phyloP scores from a whole-genome alignment of 2,113 vertebrate genomes.

The Hyaena hyaena region DNA sequence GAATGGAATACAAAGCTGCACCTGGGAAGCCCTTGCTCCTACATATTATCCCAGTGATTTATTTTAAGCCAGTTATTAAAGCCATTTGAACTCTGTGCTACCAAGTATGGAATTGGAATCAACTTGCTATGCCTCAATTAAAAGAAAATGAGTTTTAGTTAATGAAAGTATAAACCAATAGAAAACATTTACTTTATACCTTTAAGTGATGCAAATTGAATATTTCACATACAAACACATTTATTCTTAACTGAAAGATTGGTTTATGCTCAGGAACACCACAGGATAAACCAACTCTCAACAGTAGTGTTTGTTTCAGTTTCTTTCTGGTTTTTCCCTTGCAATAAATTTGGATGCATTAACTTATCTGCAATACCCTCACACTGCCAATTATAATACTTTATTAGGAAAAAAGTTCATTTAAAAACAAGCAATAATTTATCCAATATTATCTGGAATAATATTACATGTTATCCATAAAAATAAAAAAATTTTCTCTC shows the following conservation, averaged over 20 bases:
- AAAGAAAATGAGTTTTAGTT: conserved; percentile 63
- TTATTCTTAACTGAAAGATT: not conserved
- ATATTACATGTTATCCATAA: not conserved
- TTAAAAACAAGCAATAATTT: conserved; percentile 34
- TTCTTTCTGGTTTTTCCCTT: conserved; percentile 39
- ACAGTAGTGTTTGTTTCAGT: not conserved
- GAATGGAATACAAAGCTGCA: not conserved
- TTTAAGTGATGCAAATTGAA: conserved; percentile 11
- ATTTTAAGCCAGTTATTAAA: conserved; percentile 39
- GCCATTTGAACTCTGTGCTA: conserved; percentile 37
- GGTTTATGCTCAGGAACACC: not conserved
- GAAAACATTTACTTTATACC: conserved; percentile 1
- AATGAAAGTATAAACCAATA: conserved; percentile 11
- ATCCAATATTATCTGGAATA: not conserved
- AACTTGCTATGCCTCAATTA: conserved; percentile 1
- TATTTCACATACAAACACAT: conserved; percentile 11
- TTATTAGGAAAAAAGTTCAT: conserved; percentile 45
- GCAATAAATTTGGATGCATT: not conserved
- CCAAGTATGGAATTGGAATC: conserved; percentile 34
- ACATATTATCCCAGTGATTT: not conserved
- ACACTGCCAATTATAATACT: conserved; percentile 21
- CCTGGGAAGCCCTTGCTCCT: not conserved
- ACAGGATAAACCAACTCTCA: not conserved
- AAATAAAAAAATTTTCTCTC: conserved; percentile 22
- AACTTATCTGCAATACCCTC: conserved; percentile 5